phyloP scores from a whole-genome alignment of 2,888 invertebrate genomes.

The Ceriagrion tenellum region DNA sequence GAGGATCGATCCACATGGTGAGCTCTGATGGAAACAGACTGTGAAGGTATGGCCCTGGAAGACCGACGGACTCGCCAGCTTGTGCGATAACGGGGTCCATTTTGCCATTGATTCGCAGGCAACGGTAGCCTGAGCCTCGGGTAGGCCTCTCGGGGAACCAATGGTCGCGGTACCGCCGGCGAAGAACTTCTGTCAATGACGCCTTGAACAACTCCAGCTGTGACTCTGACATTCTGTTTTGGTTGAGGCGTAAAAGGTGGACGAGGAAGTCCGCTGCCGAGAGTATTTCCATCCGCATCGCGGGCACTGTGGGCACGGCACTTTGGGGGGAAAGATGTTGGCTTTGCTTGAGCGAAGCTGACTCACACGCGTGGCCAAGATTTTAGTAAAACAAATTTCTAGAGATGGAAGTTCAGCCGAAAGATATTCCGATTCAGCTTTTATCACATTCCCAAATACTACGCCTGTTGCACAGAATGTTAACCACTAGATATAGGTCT shows the following conservation, averaged over 20 bases:
- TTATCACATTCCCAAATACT: slow-evolving; percentile 47
- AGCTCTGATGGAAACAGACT: slow-evolving; percentile 84
- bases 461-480: slow-evolving; percentile 33
- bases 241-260: slow-evolving; percentile 78
- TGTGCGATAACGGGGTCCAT: slow-evolving; percentile 84
- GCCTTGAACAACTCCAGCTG: slow-evolving; percentile 79
- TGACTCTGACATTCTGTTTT: slow-evolving; percentile 73
- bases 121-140: slow-evolving; percentile 86
- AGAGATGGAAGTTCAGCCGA: neutral
- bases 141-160: slow-evolving; percentile 87
- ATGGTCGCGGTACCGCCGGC: slow-evolving; percentile 82
- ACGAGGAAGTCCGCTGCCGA: slow-evolving; percentile 80
- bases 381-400: neutral
- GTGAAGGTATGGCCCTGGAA: slow-evolving; percentile 81
- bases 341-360: neutral
- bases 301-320: slow-evolving; percentile 71
- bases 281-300: slow-evolving; percentile 79
- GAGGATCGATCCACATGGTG: slow-evolving; percentile 89
- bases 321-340: slow-evolving; percentile 37
- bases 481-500: neutral
- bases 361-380: slow-evolving; percentile 40
- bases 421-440: neutral
- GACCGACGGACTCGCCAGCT: slow-evolving; percentile 83
- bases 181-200: slow-evolving; percentile 77
- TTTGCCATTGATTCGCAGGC: slow-evolving; percentile 86